These are phyloP conservation scores for Plagiodera versicolora DNA, from an alignment of 2,888 invertebrate species.

Conservation along the genomic window DNA sequence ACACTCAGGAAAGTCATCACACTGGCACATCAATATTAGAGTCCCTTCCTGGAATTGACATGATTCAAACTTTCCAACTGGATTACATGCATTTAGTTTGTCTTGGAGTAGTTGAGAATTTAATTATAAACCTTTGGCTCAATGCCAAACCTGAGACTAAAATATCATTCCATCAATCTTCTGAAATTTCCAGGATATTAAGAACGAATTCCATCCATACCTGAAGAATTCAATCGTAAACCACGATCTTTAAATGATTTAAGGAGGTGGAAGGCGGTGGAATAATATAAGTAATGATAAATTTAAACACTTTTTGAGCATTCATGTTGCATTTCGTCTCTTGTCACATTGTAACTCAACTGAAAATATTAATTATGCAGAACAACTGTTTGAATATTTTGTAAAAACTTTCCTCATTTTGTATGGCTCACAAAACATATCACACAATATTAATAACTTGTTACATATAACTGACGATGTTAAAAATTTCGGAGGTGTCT, in stretches of 20 bases:
- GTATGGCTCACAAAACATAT: slow-evolving; percentile 30
- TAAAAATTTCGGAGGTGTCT: too few species aligned
- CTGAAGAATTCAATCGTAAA: background rate
- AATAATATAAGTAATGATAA: background rate
- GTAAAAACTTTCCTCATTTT: slow-evolving; percentile 27
- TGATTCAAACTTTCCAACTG: slow-evolving; percentile 32
- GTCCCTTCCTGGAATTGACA: slow-evolving; percentile 31
- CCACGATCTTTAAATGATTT: background rate
- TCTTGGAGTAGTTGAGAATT: slow-evolving; percentile 23
- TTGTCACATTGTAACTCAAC: slow-evolving; percentile 4
- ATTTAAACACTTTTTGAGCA: slow-evolving; percentile 6
- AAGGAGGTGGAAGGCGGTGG: background rate
- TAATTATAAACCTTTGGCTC: slow-evolving; percentile 11
- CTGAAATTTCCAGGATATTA: background rate
- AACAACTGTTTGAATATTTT: slow-evolving; percentile 27
- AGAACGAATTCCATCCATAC: background rate
- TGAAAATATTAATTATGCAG: slow-evolving; percentile 19
- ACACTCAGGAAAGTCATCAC: slow-evolving; percentile 28
- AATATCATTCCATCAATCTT: background rate
- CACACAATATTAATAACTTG: slow-evolving; percentile 26
- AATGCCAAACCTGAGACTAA: slow-evolving; percentile 9
- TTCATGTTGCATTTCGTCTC: slow-evolving; percentile 2
- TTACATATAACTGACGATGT: slow-evolving; percentile 25
- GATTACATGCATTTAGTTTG: slow-evolving; percentile 32
- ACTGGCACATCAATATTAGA: slow-evolving; percentile 24